phyloP scores from a whole-genome alignment of 2,797 vertebrate genomes.

The Eleutherodactylus coqui region DNA sequence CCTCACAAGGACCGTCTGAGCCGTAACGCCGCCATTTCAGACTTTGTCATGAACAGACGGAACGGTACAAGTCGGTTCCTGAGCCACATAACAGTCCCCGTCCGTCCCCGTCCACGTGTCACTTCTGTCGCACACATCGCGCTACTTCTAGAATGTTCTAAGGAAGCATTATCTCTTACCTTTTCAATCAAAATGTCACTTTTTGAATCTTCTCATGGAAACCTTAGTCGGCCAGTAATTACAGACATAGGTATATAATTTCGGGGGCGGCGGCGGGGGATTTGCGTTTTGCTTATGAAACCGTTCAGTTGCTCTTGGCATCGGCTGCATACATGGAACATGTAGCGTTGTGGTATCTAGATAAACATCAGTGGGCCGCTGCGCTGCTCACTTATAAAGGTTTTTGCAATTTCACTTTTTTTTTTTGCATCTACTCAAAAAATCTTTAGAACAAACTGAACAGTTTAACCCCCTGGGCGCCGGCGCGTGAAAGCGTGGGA shows the following conservation, averaged over 20 bases:
- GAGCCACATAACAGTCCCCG: background rate
- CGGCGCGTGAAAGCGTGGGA: background rate
- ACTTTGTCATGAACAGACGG: background rate
- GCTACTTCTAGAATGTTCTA: background rate
- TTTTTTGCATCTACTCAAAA: background rate
- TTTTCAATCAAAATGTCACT: background rate
- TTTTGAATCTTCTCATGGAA: slow-evolving; percentile 11
- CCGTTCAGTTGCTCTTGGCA: background rate
- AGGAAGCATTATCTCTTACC: background rate
- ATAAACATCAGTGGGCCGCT: slow-evolving; percentile 29
- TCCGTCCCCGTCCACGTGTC: background rate
- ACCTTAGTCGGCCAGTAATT: background rate
- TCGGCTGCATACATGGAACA: slow-evolving; percentile 12
- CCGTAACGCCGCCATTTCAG: too few relatives aligned
- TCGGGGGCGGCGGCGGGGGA: background rate
- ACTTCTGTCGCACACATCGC: background rate
- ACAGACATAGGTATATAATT: background rate
- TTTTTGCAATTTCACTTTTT: background rate
- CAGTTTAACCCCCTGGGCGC: background rate
- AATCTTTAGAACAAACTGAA: background rate
- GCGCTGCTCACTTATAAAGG: background rate
- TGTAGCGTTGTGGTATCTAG: slow-evolving; percentile 33
- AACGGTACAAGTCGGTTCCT: background rate
- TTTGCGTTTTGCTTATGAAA: background rate
- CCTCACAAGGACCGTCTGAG: too few relatives aligned